Conservation (phyloP, 2,888 invertebrate species). For the Rutpela maculata region DNA sequence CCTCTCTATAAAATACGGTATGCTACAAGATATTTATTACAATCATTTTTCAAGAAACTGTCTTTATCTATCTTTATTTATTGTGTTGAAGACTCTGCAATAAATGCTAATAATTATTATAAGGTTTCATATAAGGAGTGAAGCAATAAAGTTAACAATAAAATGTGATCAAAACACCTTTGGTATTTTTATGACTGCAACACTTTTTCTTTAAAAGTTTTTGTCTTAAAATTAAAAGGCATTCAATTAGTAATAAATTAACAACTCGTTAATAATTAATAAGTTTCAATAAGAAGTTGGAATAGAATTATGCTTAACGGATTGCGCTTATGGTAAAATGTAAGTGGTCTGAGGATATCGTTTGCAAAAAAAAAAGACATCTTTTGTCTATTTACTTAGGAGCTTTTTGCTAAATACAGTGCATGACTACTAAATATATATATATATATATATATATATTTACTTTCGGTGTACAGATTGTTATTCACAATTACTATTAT, state of each 20-base stretch:
- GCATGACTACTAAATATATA: no score
- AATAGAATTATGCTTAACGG: neutral
- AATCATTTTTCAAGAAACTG: constrained; percentile 26
- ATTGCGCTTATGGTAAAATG: no score
- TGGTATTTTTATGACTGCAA: constrained; percentile 5
- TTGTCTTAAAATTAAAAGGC: neutral
- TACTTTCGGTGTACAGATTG: no score
- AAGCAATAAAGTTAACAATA: constrained; percentile 21
- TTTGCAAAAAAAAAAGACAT: no score
- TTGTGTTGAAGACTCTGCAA: neutral
- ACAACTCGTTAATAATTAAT: constrained; percentile 16
- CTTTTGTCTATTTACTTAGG: no score
- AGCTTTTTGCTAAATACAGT: no score
- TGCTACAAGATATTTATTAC: constrained; percentile 20
- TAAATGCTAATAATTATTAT: constrained; percentile 25
- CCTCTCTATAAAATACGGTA: constrained; percentile 22
- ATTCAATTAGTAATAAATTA: constrained; percentile 17
- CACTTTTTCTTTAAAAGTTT: neutral
- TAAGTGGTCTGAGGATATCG: no score
- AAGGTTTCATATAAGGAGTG: constrained; percentile 15
- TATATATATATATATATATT: no score
- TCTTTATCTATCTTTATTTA: constrained; percentile 27
- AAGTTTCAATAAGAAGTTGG: constrained; percentile 9
- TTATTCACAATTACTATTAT: no score
- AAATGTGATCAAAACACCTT: constrained; percentile 16